These are phyloP conservation scores for Canis aureus DNA, from an alignment of 2,113 vertebrate genomes.

Conservation along the genomic window DNA sequence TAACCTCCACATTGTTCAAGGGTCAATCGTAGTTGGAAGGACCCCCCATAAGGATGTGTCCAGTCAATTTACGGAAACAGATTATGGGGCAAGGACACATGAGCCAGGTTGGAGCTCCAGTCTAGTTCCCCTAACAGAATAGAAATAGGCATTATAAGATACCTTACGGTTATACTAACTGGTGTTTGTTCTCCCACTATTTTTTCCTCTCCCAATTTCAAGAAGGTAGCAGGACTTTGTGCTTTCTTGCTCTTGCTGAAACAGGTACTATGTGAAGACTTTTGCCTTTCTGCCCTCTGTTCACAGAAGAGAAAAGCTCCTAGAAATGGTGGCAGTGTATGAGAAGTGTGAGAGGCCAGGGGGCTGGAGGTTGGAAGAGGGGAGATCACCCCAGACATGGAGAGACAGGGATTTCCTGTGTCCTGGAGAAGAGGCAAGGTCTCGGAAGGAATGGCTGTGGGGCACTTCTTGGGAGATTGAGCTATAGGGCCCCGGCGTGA, in stretches of 20 bases:
- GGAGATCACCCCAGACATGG: not conserved
- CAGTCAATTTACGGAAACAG: not conserved
- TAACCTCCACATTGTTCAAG: not conserved
- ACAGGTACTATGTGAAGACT: not conserved
- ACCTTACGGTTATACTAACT: accelerated
- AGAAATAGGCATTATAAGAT: not conserved
- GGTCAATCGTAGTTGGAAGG: not conserved
- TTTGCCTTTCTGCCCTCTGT: not conserved
- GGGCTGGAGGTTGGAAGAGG: not conserved
- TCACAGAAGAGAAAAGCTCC: not conserved
- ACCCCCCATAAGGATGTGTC: not conserved
- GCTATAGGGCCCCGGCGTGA: not conserved
- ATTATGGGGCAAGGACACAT: accelerated
- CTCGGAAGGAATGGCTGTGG: not conserved
- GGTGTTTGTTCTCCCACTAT: not conserved
- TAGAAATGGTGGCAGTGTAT: not conserved
- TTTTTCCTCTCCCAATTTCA: not conserved
- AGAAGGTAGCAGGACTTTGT: not conserved
- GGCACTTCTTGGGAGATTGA: not conserved
- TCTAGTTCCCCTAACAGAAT: not conserved
- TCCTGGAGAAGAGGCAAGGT: not conserved
- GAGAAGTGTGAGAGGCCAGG: not conserved
- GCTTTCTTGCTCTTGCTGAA: not conserved
- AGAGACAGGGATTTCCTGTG: not conserved
- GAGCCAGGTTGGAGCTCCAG: not conserved